Conservation (phyloP, 2,888 invertebrate genomes). For the Terebella lapidaria region DNA sequence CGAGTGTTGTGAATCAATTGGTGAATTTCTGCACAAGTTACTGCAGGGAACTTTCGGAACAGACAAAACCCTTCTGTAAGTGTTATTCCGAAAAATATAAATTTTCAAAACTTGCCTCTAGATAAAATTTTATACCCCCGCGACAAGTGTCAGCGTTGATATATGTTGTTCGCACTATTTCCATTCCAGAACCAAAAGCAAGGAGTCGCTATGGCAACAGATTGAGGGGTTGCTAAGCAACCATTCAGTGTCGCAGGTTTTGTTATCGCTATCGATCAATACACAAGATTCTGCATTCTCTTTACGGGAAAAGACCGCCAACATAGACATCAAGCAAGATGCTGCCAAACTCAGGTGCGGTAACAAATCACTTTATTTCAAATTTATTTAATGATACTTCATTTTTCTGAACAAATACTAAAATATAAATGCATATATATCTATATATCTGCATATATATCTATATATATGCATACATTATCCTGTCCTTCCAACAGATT, state of each 20-base stretch:
- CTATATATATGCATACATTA: no score
- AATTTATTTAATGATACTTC: no score
- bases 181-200: background rate
- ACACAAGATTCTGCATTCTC: constrained; percentile 28
- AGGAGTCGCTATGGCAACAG: constrained; percentile 28
- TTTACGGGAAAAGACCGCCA: constrained; percentile 31
- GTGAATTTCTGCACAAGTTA: background rate
- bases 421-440: no score
- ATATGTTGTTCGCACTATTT: background rate
- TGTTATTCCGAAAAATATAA: background rate
- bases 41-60: background rate
- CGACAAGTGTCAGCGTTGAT: background rate
- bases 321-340: constrained; percentile 37
- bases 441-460: no score
- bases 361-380: no score
- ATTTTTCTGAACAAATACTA: no score
- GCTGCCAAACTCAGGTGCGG: constrained; percentile 37
- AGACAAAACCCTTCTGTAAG: background rate
- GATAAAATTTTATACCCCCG: background rate
- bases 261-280: constrained; percentile 26
- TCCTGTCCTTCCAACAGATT: background rate
- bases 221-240: constrained; percentile 28
- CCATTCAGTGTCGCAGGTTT: constrained; percentile 28
- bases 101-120: background rate
- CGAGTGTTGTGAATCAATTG: background rate